Conservation (phyloP, 35 echinoderm and acorn worm genomes). For the Anneissia japonica region DNA sequence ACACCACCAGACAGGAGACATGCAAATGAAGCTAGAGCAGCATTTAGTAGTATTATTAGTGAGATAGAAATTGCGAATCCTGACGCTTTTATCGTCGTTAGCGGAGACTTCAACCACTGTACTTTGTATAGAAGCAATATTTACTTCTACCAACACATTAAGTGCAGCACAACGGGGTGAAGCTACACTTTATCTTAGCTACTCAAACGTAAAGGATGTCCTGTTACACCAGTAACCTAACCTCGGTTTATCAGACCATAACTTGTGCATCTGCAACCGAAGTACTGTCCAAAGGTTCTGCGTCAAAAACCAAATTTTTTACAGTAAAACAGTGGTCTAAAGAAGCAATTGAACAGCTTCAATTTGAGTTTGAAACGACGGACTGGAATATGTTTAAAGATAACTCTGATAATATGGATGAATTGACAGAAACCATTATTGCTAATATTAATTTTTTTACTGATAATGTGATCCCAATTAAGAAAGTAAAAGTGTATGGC, state of each 20-base stretch:
- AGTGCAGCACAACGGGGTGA: slow-evolving; percentile 12
- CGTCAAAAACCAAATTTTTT: background rate
- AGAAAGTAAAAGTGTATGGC: slow-evolving; percentile 3
- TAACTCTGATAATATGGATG: background rate
- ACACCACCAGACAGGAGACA: slow-evolving; percentile 7
- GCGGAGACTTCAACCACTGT: slow-evolving; percentile 40
- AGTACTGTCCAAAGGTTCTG: slow-evolving; percentile 1
- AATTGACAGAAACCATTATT: background rate
- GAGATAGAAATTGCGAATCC: slow-evolving; percentile 17
- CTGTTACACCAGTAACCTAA: background rate
- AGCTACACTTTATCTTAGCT: slow-evolving; percentile 6
- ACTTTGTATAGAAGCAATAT: slow-evolving; percentile 6
- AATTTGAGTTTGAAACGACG: background rate
- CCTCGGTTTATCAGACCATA: slow-evolving; percentile 19
- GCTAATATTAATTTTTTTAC: slow-evolving; percentile 6
- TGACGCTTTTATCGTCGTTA: slow-evolving; percentile 18
- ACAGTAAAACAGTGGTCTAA: background rate
- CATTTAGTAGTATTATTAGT: slow-evolving; percentile 16
- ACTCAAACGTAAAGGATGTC: slow-evolving; percentile 19
- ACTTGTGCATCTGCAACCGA: background rate
- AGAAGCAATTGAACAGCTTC: background rate
- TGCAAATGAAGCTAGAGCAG: slow-evolving; percentile 9
- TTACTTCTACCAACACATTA: slow-evolving; percentile 23
- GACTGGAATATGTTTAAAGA: slow-evolving; percentile 4
- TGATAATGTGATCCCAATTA: background rate